Base-by-base conservation (phyloP, 2,888 invertebrate species). In the Lasioglossum lativentre region DNA sequence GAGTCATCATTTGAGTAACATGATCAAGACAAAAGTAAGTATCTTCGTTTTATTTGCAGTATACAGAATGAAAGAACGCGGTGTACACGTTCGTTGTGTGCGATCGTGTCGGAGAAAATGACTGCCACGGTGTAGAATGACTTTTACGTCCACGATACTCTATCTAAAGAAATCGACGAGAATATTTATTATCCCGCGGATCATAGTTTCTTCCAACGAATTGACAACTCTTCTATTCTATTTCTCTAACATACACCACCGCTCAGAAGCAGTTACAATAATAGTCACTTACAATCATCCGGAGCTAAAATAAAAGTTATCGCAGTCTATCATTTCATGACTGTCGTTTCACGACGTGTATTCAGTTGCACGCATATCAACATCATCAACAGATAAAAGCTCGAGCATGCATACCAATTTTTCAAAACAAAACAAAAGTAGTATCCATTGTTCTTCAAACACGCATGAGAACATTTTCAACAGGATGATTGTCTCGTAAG, bases 151-250 rank as follows among this genome's bases (percentile, higher is more conserved):
- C n/a, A 56, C 23, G n/a, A 10, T 56, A 12, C n/a, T 30, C 66
- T 66, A 66, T 34, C 66, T 34, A 66, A 34, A 59, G 16, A 19
- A 63, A 63, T 14, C 16, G 63, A 34, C 19, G 66, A 66, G 19
- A 66, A 66, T 66, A 66, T 66, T 66, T 34, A 66, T 66, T 66
- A 34, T 19, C 14, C 63, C 63, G 27, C 63, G 63, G 12, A 30
- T 30, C 47, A 23, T 52, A n/a, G 27, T 40, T 34, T 27, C 16
- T 27, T 42, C 75, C 70, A 70, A 38, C 38, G 38, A 70, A 70
- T 70, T 19, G 66, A 66, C 66, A 66, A 66, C 66, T 66, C 66
- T 66, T 66, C 66, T 66, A 66, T 66, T 66, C 66, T 66, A 66
- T 66, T 66, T 66, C 66, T 66, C 34, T 34, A 34, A 59, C 27